Evolutionary conservation across 2,797 vertebrate genomes (phyloP).

Genomic region (Craterocephalus amniculus): DNA sequence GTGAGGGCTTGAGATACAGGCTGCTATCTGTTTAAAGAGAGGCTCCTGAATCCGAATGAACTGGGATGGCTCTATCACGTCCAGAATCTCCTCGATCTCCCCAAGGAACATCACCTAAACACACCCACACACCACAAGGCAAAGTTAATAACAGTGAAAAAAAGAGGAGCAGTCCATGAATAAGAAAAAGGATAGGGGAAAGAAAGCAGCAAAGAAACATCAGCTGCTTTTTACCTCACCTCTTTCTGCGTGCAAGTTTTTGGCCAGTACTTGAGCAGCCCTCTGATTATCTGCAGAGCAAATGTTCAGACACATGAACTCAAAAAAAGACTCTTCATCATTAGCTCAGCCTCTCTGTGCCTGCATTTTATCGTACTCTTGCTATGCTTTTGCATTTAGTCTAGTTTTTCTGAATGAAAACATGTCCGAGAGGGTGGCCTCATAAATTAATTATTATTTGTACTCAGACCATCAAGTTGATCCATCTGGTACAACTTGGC

Average conservation of each 20-base stretch:
- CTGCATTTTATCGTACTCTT: constrained; percentile 33
- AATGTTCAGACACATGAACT: constrained; percentile 31
- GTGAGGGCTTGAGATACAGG: constrained; percentile 93
- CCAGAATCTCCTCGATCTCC: constrained; percentile 93
- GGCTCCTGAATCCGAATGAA: constrained; percentile 93
- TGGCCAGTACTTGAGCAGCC: constrained; percentile 94
- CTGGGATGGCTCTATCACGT: constrained; percentile 94
- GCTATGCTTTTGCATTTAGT: constrained; percentile 14
- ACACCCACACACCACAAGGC: background rate
- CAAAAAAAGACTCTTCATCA: constrained; percentile 28
- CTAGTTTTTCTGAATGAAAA: constrained; percentile 1
- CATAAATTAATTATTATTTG: background rate
- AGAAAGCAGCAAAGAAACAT: background rate
- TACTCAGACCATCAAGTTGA: background rate
- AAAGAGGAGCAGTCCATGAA: background rate
- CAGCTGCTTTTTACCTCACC: constrained; percentile 73
- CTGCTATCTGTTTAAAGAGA: constrained; percentile 92
- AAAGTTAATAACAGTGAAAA: background rate
- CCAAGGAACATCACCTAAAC: constrained; percentile 88
- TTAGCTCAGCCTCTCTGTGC: constrained; percentile 27
- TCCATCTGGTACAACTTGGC: background rate
- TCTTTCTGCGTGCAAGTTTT: constrained; percentile 97
- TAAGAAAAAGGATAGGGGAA: background rate
- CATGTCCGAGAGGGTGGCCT: background rate
- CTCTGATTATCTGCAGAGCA: constrained; percentile 89